These are phyloP conservation scores for Heterodera filipjevi DNA, from an alignment of 2,888 invertebrate genomes.

Conservation along the genomic window DNA sequence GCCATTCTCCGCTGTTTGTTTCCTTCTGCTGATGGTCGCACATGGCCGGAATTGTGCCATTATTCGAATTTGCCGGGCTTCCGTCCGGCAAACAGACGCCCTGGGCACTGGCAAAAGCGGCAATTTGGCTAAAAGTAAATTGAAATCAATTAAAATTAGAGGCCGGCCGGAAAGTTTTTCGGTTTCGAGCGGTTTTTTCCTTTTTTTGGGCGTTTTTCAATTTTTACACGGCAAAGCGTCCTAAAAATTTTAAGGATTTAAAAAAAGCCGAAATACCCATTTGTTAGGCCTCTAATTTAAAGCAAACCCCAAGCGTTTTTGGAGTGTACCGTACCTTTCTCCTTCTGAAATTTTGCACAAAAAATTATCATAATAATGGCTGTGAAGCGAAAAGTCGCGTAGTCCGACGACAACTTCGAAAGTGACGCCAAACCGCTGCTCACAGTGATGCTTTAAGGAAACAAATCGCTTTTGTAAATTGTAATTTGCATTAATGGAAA, in stretches of 20 bases:
- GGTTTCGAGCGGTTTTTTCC: too few relatives aligned
- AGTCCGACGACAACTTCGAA: background rate
- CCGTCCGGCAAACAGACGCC: background rate
- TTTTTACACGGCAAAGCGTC: too few relatives aligned
- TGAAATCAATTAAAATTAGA: background rate
- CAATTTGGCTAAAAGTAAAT: background rate
- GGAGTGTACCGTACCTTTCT: background rate
- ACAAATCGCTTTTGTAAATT: too few relatives aligned
- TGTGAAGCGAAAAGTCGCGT: background rate
- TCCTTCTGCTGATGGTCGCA: background rate
- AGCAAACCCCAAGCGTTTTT: too few relatives aligned
- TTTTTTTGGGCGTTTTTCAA: too few relatives aligned
- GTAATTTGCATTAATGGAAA: too few relatives aligned
- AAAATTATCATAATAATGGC: background rate
- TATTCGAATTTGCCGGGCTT: background rate
- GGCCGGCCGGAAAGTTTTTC: too few relatives aligned
- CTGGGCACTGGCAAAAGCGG: conserved; percentile 1
- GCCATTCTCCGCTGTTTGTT: background rate
- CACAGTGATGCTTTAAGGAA: background rate
- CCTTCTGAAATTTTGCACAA: background rate
- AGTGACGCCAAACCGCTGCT: background rate
- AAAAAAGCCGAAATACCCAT: background rate
- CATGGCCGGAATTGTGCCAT: background rate
- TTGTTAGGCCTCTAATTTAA: too few relatives aligned
- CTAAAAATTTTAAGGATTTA: too few relatives aligned